Conservation (phyloP, 2,113 vertebrate species). For the Zapornia atra region DNA sequence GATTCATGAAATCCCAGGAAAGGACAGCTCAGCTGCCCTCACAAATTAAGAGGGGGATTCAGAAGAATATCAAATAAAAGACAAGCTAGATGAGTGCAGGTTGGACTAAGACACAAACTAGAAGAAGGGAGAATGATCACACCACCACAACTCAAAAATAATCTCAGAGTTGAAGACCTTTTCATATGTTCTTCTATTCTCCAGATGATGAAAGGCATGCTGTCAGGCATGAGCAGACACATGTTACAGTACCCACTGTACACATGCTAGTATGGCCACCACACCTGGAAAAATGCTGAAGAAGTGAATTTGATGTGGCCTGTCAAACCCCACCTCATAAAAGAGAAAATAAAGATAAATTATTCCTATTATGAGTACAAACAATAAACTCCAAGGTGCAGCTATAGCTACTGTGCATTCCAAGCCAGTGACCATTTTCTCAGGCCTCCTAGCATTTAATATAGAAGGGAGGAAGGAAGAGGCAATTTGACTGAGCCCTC, state of each 20-base stretch:
- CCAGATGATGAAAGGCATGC: neutral
- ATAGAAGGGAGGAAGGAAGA: neutral
- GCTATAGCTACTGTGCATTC: neutral
- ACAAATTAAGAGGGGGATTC: neutral
- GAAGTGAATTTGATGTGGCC: neutral
- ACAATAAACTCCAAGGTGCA: neutral
- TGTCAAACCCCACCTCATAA: neutral
- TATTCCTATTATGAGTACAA: neutral
- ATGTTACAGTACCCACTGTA: neutral
- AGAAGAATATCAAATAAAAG: neutral
- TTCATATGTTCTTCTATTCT: neutral
- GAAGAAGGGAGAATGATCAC: neutral
- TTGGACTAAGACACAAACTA: neutral
- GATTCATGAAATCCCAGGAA: neutral
- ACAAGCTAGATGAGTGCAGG: neutral
- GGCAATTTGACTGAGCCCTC: neutral
- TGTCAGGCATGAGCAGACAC: accelerated
- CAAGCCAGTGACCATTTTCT: neutral
- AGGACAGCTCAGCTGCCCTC: neutral
- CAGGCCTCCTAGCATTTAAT: neutral
- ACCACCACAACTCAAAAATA: neutral
- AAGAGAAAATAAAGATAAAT: neutral
- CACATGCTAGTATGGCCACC: neutral
- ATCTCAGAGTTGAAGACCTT: neutral
- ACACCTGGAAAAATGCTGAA: neutral